These are phyloP conservation scores for Mayetiola destructor DNA, from an alignment of 2,888 invertebrate genomes.

Conservation along the genomic window DNA sequence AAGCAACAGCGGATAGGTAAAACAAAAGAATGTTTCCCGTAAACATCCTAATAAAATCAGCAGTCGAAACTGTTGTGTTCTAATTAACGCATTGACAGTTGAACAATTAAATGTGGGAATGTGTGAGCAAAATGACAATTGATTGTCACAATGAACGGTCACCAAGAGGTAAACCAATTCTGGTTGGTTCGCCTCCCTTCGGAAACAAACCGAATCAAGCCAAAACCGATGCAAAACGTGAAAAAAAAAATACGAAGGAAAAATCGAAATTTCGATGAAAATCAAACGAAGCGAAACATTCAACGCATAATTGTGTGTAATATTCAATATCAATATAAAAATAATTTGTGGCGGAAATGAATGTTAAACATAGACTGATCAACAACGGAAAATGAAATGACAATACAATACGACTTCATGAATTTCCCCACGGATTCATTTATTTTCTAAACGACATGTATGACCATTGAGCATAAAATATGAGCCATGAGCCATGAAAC, in stretches of 20 bases:
- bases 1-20: no score
- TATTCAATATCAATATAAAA: not conserved
- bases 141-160: not conserved
- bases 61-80: not conserved
- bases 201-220: no score
- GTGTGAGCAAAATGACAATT: not conserved
- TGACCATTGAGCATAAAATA: no score
- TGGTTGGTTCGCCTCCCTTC: no score
- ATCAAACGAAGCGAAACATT: not conserved
- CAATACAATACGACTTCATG: not conserved
- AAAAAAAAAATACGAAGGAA: no score
- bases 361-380: not conserved
- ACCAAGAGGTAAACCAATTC: not conserved
- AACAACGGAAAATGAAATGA: not conserved
- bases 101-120: not conserved
- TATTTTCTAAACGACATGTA: not conserved
- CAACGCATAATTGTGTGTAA: not conserved
- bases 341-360: slow-evolving; percentile 4
- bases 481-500: no score
- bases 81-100: not conserved
- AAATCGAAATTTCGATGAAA: not conserved
- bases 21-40: not conserved
- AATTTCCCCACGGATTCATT: not conserved
- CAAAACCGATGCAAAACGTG: no score
- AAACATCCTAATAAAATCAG: not conserved